Evolutionary conservation across 1,140 invertebrate species (phyloP).

Genomic region (Drosophila pseudoananassae): DNA sequence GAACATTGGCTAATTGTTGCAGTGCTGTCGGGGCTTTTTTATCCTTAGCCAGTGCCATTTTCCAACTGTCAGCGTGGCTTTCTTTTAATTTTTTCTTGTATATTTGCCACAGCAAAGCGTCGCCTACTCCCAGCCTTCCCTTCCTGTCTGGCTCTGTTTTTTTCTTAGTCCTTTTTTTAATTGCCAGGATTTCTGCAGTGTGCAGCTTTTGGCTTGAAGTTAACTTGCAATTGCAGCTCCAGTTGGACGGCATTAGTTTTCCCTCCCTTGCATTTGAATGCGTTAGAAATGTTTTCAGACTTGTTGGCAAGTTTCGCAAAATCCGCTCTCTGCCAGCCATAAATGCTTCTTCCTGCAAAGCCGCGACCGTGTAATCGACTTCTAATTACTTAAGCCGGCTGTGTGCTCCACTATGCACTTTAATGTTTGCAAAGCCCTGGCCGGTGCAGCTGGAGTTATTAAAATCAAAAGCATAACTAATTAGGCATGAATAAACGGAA

Average conservation of each 20-base stretch:
- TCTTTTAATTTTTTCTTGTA: constrained; percentile 32
- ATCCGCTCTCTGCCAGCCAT: constrained; percentile 22
- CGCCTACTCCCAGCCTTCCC: constrained; percentile 1
- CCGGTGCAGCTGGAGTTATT: constrained; percentile 56
- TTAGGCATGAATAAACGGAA: constrained; percentile 4
- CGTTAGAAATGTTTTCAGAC: constrained; percentile 62
- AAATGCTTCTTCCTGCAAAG: constrained; percentile 16
- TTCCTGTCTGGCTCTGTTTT: constrained; percentile 5
- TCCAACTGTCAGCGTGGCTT: constrained; percentile 62
- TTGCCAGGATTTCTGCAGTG: constrained; percentile 66
- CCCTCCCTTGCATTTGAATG: constrained; percentile 64
- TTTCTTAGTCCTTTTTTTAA: constrained; percentile 59
- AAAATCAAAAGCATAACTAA: constrained; percentile 17
- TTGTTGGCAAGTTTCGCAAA: constrained; percentile 57
- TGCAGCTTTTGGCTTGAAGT: constrained; percentile 61
- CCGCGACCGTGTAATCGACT: constrained; percentile 55
- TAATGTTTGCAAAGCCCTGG: constrained; percentile 42
- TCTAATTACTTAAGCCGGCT: constrained; percentile 73
- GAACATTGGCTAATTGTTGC: constrained; percentile 66
- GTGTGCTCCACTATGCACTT: constrained; percentile 51
- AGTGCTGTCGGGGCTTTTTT: constrained; percentile 47
- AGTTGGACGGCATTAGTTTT: constrained; percentile 49
- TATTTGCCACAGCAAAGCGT: constrained; percentile 21
- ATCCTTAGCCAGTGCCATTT: constrained; percentile 32
- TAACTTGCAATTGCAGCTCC: constrained; percentile 46